Conservation (phyloP, 2,113 vertebrate species). For the Carassius gibelio region DNA sequence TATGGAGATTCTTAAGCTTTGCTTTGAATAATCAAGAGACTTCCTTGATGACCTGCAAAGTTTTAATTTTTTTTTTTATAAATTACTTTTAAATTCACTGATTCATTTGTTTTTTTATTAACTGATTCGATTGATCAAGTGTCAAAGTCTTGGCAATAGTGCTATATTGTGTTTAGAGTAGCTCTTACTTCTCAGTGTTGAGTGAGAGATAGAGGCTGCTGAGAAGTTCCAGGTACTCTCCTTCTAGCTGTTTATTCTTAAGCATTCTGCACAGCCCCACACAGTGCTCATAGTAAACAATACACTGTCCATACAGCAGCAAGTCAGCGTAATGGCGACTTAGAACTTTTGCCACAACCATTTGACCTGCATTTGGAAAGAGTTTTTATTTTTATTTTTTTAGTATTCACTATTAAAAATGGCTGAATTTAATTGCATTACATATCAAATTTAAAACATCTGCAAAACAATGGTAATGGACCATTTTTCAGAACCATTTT, state of each 20-base stretch:
- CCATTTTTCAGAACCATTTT: background rate
- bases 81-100: background rate
- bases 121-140: no score
- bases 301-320: conserved; percentile 83
- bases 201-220: conserved; percentile 88
- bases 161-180: background rate
- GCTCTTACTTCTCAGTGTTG: conserved; percentile 82
- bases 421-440: background rate
- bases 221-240: conserved; percentile 83
- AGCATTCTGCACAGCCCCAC: conserved; percentile 81
- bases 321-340: conserved; percentile 87
- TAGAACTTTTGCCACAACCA: conserved; percentile 85
- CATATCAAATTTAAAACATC: background rate
- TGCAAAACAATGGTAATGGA: background rate
- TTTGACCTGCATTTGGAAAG: conserved; percentile 80
- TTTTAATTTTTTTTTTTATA: background rate
- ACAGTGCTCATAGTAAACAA: conserved; percentile 90
- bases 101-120: background rate
- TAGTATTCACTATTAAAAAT: background rate
- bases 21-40: conserved; percentile 91
- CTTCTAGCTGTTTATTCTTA: conserved; percentile 87
- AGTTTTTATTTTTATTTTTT: background rate
- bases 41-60: conserved; percentile 81
- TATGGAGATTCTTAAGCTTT: conserved; percentile 93
- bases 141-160: background rate